Evolutionary conservation across 2,888 invertebrate genomes (phyloP).

Genomic region (Melieria picta): DNA sequence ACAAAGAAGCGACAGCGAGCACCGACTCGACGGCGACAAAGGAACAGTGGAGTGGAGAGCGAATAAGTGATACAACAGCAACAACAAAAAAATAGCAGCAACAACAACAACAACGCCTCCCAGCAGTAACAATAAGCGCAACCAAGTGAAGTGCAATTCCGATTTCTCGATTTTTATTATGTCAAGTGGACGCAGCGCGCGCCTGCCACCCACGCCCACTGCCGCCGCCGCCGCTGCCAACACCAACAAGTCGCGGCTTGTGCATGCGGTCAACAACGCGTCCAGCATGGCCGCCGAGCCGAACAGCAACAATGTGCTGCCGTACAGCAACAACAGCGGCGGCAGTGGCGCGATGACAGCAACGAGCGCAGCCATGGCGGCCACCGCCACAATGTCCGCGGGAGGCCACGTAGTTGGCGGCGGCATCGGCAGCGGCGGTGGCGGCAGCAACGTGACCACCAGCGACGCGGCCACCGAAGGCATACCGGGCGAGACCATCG

Average conservation of each 20-base stretch:
- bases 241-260: conserved; percentile 21
- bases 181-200: conserved; percentile 65
- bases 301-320: conserved; percentile 57
- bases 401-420: not conserved
- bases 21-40: no score
- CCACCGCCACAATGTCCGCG: not conserved
- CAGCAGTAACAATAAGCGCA: conserved; percentile 3
- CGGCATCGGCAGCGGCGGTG: conserved; percentile 33
- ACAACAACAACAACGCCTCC: conserved; percentile 21
- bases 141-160: conserved; percentile 8
- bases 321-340: conserved; percentile 39
- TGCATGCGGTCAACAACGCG: conserved; percentile 16
- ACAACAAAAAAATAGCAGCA: conserved; percentile 12
- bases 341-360: conserved; percentile 13
- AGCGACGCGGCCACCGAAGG: conserved; percentile 51
- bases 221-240: conserved; percentile 39
- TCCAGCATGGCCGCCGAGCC: conserved; percentile 45
- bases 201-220: conserved; percentile 63
- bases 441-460: conserved; percentile 35
- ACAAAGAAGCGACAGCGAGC: no score
- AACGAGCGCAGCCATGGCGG: no score
- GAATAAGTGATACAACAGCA: not conserved
- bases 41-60: conserved; percentile 2
- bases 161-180: conserved; percentile 47
- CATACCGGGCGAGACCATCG: conserved; percentile 58